These are phyloP conservation scores for Chironomus tepperi DNA, from an alignment of 1,140 invertebrate genomes.

Conservation along the genomic window DNA sequence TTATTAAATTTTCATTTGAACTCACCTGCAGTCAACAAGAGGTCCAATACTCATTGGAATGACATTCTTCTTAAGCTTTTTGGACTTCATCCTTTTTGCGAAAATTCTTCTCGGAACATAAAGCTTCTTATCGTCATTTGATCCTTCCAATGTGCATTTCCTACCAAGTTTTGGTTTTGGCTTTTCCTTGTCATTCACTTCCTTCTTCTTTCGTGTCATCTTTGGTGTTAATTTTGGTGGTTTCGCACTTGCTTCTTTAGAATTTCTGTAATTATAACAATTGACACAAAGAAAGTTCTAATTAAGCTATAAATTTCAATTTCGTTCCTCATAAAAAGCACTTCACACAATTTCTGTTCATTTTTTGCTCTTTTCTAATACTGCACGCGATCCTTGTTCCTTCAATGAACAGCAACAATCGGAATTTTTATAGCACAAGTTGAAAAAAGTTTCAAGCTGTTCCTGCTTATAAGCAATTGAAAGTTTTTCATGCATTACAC, in stretches of 20 bases:
- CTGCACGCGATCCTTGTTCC: no score
- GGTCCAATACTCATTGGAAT: background rate
- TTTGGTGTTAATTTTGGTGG: background rate
- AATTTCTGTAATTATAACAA: background rate
- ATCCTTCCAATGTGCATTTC: background rate
- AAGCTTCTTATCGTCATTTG: background rate
- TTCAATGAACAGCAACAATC: no score
- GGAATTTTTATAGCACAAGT: no score
- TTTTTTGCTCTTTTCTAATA: no score
- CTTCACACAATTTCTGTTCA: no score
- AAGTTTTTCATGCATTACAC: no score
- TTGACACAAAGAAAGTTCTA: no score
- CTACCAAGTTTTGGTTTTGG: background rate
- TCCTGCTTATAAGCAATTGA: no score
- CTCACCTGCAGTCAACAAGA: background rate
- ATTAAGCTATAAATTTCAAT: no score
- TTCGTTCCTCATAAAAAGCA: no score
- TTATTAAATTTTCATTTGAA: background rate
- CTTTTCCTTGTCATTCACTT: background rate
- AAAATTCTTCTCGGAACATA: background rate
- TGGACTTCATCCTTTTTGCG: background rate
- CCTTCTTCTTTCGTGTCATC: background rate
- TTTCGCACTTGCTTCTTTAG: background rate
- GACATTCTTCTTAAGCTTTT: background rate
- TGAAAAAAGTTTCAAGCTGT: no score